Evolutionary conservation across 2,113 vertebrate species (phyloP).

Genomic region (Cavia porcellus): DNA sequence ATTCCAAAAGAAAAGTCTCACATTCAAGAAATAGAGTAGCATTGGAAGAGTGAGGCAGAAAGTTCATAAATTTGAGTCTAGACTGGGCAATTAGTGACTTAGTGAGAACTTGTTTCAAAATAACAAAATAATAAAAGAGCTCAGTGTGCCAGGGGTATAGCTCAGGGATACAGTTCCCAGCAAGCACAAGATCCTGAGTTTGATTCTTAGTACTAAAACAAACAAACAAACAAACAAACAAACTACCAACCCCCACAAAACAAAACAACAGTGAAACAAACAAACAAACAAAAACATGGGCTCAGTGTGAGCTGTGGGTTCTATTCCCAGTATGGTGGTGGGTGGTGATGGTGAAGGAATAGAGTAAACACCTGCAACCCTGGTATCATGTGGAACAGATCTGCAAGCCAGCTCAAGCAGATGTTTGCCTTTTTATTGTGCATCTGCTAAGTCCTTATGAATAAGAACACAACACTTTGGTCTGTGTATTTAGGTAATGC

Average conservation of each 20-base stretch:
- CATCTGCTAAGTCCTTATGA: background rate
- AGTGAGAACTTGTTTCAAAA: background rate
- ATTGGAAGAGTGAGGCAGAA: background rate
- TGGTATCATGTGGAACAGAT: background rate
- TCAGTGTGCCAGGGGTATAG: background rate
- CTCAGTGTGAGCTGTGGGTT: background rate
- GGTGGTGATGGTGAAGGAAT: background rate
- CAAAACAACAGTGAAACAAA: too few species aligned
- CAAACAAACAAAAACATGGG: background rate
- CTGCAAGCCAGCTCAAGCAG: background rate
- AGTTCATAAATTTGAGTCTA: background rate
- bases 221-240: too few species aligned
- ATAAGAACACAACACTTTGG: background rate
- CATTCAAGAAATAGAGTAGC: background rate
- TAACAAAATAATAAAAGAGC: background rate
- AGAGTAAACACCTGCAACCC: background rate
- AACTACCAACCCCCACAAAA: too few species aligned
- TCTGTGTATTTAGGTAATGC: background rate
- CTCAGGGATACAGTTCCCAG: too few species aligned
- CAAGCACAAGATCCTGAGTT: too few species aligned
- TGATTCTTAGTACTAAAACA: too few species aligned
- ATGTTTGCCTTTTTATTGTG: slow-evolving; percentile 11
- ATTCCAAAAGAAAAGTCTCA: slow-evolving; percentile 28
- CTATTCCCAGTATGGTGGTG: background rate
- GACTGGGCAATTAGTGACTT: background rate